A percentile compares a stretch with the other conserved stretches of the same genome.
Conservation (phyloP, 2,797 vertebrate species). For the Darevskia nairensis region DNA sequence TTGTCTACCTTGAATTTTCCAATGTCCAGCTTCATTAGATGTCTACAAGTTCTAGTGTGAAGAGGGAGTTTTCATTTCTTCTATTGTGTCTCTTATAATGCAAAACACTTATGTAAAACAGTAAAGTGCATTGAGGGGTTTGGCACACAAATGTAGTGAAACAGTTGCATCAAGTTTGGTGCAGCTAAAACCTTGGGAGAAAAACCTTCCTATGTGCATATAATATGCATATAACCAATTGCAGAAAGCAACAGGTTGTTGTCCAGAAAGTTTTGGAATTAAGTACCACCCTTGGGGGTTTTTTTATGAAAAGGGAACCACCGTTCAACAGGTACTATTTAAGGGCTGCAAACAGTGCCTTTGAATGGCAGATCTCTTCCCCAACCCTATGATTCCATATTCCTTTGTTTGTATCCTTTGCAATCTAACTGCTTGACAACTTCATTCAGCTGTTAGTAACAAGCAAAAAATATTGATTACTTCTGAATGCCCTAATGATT, state of each 20-base stretch:
- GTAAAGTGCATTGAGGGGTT: neutral
- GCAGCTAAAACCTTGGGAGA: neutral
- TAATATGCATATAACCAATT: neutral
- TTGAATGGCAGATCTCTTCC: neutral
- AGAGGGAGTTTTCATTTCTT: no score
- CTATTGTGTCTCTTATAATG: neutral
- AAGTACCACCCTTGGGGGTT: neutral
- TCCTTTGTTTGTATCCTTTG: constrained; percentile 64
- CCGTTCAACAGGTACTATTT: neutral
- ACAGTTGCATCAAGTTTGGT: no score
- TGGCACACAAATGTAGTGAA: neutral
- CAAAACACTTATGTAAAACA: neutral
- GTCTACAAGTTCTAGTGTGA: no score
- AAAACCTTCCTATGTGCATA: neutral
- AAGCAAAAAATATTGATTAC: constrained; percentile 82
- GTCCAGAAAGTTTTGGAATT: neutral
- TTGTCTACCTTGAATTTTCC: no score
- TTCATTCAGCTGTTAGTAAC: constrained; percentile 81
- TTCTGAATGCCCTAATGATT: constrained; percentile 79
- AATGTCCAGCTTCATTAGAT: no score
- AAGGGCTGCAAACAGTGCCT: neutral
- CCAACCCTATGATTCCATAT: neutral
- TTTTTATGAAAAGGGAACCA: neutral
- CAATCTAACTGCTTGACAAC: constrained; percentile 77
- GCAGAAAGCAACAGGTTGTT: neutral